These are phyloP conservation scores for Penaeus monodon DNA, from an alignment of 2,888 invertebrate genomes.

Conservation along the genomic window DNA sequence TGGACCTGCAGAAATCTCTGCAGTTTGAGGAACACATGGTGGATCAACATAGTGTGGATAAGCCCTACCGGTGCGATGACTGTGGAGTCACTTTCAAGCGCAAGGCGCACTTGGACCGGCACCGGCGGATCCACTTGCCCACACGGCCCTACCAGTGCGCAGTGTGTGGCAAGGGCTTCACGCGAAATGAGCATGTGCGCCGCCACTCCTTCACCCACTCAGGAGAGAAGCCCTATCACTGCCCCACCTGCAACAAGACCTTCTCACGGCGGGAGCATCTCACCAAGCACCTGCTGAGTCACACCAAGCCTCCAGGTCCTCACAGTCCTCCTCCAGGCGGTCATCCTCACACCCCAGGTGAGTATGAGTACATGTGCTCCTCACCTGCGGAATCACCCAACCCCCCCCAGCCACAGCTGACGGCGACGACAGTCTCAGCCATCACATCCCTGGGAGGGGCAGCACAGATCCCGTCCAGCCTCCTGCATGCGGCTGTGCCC, in stretches of 20 bases:
- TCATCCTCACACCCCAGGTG: conserved; percentile 63
- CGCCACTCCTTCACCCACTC: conserved; percentile 91
- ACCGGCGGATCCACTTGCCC: conserved; percentile 66
- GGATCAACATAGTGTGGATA: conserved; percentile 78
- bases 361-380: conserved; percentile 60
- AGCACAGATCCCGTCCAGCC: conserved; percentile 44
- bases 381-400: conserved; percentile 59
- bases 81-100: conserved; percentile 87
- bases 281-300: conserved; percentile 62
- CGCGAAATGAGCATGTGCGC: conserved; percentile 85
- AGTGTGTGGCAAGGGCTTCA: conserved; percentile 72
- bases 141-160: conserved; percentile 69
- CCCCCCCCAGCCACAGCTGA: conserved; percentile 53
- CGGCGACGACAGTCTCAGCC: conserved; percentile 26
- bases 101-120: conserved; percentile 66
- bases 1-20: conserved; percentile 76
- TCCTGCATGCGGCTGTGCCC: conserved; percentile 57
- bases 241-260: conserved; percentile 80
- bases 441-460: conserved; percentile 40
- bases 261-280: conserved; percentile 68
- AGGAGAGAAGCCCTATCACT: conserved; percentile 87
- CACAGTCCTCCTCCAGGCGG: conserved; percentile 60
- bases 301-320: conserved; percentile 59
- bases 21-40: conserved; percentile 74
- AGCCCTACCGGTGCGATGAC: conserved; percentile 88